Evolutionary conservation across 2,888 invertebrate genomes (phyloP).

Genomic region (Mimas tiliae): DNA sequence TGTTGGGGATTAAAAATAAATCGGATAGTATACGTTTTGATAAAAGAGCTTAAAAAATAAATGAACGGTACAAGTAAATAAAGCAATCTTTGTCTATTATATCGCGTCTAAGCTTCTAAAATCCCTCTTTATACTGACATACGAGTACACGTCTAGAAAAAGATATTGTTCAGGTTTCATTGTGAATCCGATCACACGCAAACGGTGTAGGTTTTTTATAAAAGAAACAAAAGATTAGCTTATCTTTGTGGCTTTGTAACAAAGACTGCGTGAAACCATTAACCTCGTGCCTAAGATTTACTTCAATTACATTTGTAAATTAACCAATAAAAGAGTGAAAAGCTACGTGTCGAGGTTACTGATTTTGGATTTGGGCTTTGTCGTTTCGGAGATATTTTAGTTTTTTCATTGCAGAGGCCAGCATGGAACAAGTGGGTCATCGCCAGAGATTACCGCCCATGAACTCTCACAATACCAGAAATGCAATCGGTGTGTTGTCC

Average conservation of each 20-base stretch:
- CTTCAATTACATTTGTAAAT: slow-evolving; percentile 49
- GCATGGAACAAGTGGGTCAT: no score
- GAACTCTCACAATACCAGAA: no score
- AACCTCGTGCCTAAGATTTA: slow-evolving; percentile 34
- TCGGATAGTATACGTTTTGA: neutral
- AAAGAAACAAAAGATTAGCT: slow-evolving; percentile 25
- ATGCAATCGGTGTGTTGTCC: no score
- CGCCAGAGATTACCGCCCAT: no score
- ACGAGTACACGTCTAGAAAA: neutral
- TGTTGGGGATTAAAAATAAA: no score
- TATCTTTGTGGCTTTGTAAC: slow-evolving; percentile 22
- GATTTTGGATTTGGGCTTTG: neutral
- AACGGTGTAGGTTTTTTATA: slow-evolving; percentile 9
- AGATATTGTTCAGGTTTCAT: slow-evolving; percentile 25
- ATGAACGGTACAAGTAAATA: slow-evolving; percentile 9
- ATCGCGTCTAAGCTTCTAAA: neutral
- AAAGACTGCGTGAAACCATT: slow-evolving; percentile 24
- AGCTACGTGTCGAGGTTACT: slow-evolving; percentile 38
- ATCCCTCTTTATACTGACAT: slow-evolving; percentile 17
- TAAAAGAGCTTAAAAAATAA: slow-evolving; percentile 3
- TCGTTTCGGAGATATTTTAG: neutral
- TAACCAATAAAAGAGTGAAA: slow-evolving; percentile 46
- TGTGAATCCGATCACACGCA: slow-evolving; percentile 22
- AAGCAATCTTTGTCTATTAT: neutral
- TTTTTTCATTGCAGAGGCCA: neutral